Percentiles rank a stretch among this genome's conserved stretches.
Conservation (phyloP, 2,113 vertebrate species). For the Stegastes partitus region DNA sequence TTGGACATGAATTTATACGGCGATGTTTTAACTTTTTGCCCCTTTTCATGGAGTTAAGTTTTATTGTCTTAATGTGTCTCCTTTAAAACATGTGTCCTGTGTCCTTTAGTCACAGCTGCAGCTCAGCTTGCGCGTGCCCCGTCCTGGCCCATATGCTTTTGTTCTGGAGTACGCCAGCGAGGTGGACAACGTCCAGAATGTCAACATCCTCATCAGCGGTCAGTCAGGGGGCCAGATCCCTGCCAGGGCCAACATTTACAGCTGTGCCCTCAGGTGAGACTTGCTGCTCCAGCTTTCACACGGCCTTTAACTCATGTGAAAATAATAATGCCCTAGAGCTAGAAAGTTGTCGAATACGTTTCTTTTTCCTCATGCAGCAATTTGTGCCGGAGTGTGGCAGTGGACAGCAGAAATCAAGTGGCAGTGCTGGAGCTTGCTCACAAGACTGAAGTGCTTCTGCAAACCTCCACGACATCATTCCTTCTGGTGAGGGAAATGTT, state of each 20-base stretch:
- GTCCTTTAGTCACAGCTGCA: constrained; percentile 84
- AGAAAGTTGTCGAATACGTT: background rate
- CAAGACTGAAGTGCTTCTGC: constrained; percentile 84
- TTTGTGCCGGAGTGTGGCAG: constrained; percentile 90
- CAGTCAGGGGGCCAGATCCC: constrained; percentile 68
- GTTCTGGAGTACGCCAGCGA: constrained; percentile 90
- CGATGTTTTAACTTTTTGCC: background rate
- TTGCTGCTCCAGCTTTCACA: background rate
- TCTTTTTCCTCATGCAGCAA: constrained; percentile 81
- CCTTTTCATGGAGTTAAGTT: background rate
- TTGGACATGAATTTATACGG: background rate
- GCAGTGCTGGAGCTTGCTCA: constrained; percentile 84
- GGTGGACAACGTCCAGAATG: constrained; percentile 79
- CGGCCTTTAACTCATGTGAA: background rate
- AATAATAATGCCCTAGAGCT: background rate
- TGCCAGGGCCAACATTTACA: constrained; percentile 89
- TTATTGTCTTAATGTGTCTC: background rate
- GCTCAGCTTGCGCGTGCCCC: constrained; percentile 85
- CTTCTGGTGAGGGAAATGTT: constrained; percentile 87
- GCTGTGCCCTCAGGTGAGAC: constrained; percentile 90
- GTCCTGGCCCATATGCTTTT: constrained; percentile 85
- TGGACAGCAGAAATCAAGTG: constrained; percentile 84
- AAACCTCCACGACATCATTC: constrained; percentile 79
- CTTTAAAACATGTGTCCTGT: background rate
- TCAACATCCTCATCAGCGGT: constrained; percentile 77